phyloP scores from a whole-genome alignment of 2,888 invertebrate genomes.

The Phrixothrix hirtus region DNA sequence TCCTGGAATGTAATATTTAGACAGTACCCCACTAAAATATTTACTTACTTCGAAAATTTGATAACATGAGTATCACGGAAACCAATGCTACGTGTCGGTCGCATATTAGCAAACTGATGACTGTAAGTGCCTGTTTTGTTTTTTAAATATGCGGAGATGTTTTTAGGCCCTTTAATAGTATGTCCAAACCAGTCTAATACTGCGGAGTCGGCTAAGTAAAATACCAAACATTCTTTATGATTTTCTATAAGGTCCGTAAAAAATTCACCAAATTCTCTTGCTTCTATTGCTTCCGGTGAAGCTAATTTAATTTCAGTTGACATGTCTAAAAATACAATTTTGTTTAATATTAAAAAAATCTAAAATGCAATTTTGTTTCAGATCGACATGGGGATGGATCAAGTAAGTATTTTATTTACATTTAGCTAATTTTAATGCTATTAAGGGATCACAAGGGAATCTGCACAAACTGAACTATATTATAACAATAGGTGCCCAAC shows the following conservation, averaged over 20 bases:
- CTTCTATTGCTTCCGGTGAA: constrained; percentile 43
- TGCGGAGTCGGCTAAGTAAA: constrained; percentile 51
- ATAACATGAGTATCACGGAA: constrained; percentile 49
- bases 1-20: too few relatives aligned
- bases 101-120: constrained; percentile 44
- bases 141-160: constrained; percentile 62
- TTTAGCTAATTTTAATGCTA: too few relatives aligned
- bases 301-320: constrained; percentile 26
- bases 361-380: constrained; percentile 39
- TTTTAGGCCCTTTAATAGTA: constrained; percentile 63
- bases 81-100: constrained; percentile 47
- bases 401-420: constrained; percentile 41
- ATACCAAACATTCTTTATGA: constrained; percentile 44
- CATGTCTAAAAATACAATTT: constrained; percentile 2
- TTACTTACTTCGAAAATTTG: constrained; percentile 42
- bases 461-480: too few relatives aligned
- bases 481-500: too few relatives aligned
- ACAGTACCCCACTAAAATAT: too few relatives aligned
- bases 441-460: too few relatives aligned
- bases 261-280: constrained; percentile 47
- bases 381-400: constrained; percentile 49
- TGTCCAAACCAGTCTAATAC: constrained; percentile 68
- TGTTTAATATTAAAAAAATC: not conserved
- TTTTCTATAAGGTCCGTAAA: constrained; percentile 52
- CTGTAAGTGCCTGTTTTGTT: constrained; percentile 54